phyloP scores from a whole-genome alignment of 2,888 invertebrate species.

The Petrolisthes cinctipes region DNA sequence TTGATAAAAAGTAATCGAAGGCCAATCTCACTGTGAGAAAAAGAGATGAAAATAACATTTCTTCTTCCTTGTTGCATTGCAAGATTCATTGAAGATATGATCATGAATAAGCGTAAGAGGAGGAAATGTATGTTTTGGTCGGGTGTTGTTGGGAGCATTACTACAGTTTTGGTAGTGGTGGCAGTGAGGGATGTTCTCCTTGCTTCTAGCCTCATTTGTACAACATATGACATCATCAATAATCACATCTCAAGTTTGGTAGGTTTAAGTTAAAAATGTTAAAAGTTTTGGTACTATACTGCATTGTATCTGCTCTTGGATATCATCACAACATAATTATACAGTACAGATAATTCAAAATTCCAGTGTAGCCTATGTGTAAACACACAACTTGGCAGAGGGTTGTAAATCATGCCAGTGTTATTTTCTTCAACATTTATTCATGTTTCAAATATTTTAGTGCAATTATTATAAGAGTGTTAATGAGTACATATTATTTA shows the following conservation, averaged over 20 bases:
- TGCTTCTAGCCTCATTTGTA: slow-evolving; percentile 41
- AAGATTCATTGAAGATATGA: slow-evolving; percentile 35
- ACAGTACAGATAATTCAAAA: background rate
- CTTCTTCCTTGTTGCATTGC: slow-evolving; percentile 52
- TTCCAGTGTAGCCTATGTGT: background rate
- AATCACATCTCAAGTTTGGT: slow-evolving; percentile 44
- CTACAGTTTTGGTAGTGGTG: slow-evolving; percentile 23
- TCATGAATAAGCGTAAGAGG: slow-evolving; percentile 35
- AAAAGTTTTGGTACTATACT: background rate
- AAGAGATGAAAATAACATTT: slow-evolving; percentile 41
- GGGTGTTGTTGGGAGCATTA: slow-evolving; percentile 12
- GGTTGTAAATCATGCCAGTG: background rate
- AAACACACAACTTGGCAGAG: background rate
- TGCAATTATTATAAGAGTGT: no score
- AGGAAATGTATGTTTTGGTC: slow-evolving; percentile 32
- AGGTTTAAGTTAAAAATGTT: background rate
- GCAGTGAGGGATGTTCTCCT: slow-evolving; percentile 43
- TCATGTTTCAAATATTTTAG: no score
- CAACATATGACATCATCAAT: slow-evolving; percentile 32
- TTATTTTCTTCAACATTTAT: no score
- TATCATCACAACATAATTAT: background rate
- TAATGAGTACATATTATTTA: no score
- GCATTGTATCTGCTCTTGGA: background rate
- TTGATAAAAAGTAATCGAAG: no score
- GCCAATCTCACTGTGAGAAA: background rate